phyloP scores from a whole-genome alignment of 1,140 invertebrate genomes.

The Sitophilus oryzae region DNA sequence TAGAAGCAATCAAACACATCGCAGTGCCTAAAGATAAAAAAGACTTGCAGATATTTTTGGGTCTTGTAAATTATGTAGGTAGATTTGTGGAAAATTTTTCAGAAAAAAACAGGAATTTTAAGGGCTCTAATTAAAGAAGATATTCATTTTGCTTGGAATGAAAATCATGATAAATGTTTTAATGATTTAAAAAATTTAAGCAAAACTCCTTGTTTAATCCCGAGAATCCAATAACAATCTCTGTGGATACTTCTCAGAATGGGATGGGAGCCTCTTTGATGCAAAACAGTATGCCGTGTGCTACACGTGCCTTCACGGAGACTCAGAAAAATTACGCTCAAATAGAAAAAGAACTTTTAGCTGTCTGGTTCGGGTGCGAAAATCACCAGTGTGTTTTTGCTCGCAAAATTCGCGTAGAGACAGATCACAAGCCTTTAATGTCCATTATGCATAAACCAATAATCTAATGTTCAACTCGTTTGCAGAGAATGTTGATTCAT shows the following conservation, averaged over 20 bases:
- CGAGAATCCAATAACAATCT: conserved; percentile 31
- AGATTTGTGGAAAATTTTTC: too few species aligned
- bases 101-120: too few species aligned
- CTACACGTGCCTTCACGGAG: conserved; percentile 39
- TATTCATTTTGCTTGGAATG: too few species aligned
- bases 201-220: conserved; percentile 30
- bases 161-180: conserved; percentile 31
- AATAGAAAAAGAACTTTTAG: conserved; percentile 32
- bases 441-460: conserved; percentile 32
- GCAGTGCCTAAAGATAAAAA: too few species aligned
- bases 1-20: too few species aligned
- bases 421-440: conserved; percentile 36
- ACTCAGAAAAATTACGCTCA: conserved; percentile 40
- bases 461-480: conserved; percentile 15
- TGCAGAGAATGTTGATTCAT: conserved; percentile 31
- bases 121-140: too few species aligned
- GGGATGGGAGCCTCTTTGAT: conserved; percentile 41
- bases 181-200: conserved; percentile 34
- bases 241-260: conserved; percentile 39
- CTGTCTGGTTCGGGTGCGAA: too few species aligned
- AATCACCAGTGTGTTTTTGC: too few species aligned
- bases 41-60: too few species aligned
- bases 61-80: too few species aligned
- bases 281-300: conserved; percentile 38
- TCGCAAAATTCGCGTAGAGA: conserved; percentile 36